Evolutionary conservation across 2,113 vertebrate genomes (phyloP).

Genomic region (Xiphophorus couchianus): DNA sequence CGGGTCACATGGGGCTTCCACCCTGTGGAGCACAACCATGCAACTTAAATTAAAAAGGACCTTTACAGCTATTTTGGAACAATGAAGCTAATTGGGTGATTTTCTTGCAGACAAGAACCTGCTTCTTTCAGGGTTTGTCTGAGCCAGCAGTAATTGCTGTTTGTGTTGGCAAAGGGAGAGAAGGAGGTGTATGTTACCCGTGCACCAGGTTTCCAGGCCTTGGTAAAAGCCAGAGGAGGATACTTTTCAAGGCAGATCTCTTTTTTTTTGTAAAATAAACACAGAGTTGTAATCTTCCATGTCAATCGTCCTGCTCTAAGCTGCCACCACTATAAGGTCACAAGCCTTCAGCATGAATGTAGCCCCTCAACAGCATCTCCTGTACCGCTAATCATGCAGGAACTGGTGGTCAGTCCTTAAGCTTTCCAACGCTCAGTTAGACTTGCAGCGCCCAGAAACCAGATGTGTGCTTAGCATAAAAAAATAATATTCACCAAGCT

Average conservation of each 20-base stretch:
- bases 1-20: constrained; percentile 78
- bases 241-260: constrained; percentile 85
- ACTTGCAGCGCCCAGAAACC: constrained; percentile 72
- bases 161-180: constrained; percentile 85
- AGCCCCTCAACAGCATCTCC: constrained; percentile 65
- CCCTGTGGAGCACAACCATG: constrained; percentile 44
- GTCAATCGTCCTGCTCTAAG: constrained; percentile 75
- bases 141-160: constrained; percentile 87
- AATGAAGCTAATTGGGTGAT: constrained; percentile 88
- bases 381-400: constrained; percentile 63
- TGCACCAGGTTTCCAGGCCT: constrained; percentile 87
- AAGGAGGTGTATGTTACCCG: constrained; percentile 72
- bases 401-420: constrained; percentile 67
- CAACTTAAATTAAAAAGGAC: constrained; percentile 62
- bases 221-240: constrained; percentile 84
- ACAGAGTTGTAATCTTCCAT: constrained; percentile 83
- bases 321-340: constrained; percentile 73
- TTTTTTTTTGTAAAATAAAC: constrained; percentile 86
- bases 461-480: constrained; percentile 74
- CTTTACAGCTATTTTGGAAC: constrained; percentile 72
- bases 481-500: constrained; percentile 62
- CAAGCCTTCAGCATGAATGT: constrained; percentile 68
- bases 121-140: constrained; percentile 87
- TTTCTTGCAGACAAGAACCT: constrained; percentile 82
- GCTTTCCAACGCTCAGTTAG: constrained; percentile 69